phyloP scores from a whole-genome alignment of 2,113 vertebrate species.

The Psilopogon haemacephalus region DNA sequence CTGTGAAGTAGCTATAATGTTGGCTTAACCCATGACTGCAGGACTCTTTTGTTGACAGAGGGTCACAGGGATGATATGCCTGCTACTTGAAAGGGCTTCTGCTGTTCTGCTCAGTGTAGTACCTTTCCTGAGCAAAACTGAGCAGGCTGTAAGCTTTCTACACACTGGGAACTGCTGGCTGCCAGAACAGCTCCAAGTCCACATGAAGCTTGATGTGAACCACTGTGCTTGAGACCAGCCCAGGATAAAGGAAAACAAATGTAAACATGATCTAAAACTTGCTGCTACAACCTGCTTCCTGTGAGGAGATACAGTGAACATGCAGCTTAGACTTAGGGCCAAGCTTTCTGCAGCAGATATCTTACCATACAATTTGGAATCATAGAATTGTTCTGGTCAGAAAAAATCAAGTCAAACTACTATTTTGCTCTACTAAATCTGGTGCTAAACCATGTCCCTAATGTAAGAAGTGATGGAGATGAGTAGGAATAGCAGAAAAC shows the following conservation, averaged over 20 bases:
- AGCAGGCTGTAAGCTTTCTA: not conserved
- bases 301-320: not conserved
- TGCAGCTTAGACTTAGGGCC: not conserved
- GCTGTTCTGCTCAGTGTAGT: not conserved
- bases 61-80: not conserved
- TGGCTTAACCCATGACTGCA: conserved; percentile 35
- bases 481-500: not conserved
- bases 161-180: not conserved
- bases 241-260: not conserved
- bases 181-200: not conserved
- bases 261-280: not conserved
- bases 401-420: no score
- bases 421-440: no score
- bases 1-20: not conserved
- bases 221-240: not conserved
- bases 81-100: not conserved
- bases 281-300: not conserved
- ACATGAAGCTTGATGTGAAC: not conserved
- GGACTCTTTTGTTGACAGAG: conserved; percentile 39
- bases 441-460: no score
- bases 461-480: not conserved
- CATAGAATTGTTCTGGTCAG: no score
- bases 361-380: not conserved
- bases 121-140: not conserved
- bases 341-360: not conserved